Percentiles rank a stretch among this genome's conserved stretches.
These are phyloP conservation scores for Neoaliturus tenellus DNA, from an alignment of 2,888 invertebrate genomes.

Conservation along the genomic window DNA sequence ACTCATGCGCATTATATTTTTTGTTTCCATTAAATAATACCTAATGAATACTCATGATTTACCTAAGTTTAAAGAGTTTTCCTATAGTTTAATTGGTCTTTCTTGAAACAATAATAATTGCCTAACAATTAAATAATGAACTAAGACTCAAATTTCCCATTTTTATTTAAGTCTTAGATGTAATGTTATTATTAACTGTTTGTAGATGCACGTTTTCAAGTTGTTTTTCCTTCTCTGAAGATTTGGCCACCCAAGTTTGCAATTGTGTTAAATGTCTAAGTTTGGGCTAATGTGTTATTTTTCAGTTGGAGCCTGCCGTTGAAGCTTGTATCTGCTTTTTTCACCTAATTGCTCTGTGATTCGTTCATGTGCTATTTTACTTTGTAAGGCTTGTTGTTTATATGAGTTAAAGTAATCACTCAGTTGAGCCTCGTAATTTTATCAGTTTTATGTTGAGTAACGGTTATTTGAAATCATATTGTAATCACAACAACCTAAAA, in stretches of 20 bases:
- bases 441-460: too few relatives aligned
- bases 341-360: background rate
- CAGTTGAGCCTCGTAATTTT: too few relatives aligned
- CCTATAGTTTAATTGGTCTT: too few relatives aligned
- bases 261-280: background rate
- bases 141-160: too few relatives aligned
- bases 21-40: too few relatives aligned
- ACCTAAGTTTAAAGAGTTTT: too few relatives aligned
- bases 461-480: too few relatives aligned
- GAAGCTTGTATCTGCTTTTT: background rate
- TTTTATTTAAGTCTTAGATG: background rate
- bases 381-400: background rate
- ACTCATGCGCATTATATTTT: too few relatives aligned
- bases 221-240: slow-evolving; percentile 11
- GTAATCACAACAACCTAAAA: too few relatives aligned
- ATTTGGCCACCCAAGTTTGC: background rate
- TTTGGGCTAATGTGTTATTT: slow-evolving; percentile 1
- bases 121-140: too few relatives aligned
- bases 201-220: background rate
- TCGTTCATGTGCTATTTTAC: background rate
- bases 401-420: slow-evolving; percentile 4
- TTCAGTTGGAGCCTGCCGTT: slow-evolving; percentile 31
- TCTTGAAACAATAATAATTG: too few relatives aligned
- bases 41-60: too few relatives aligned
- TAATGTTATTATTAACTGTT: background rate